Percentiles rank a stretch among this genome's conserved stretches.
Conservation (phyloP, 2,113 vertebrate species). For the Silurus meridionalis region DNA sequence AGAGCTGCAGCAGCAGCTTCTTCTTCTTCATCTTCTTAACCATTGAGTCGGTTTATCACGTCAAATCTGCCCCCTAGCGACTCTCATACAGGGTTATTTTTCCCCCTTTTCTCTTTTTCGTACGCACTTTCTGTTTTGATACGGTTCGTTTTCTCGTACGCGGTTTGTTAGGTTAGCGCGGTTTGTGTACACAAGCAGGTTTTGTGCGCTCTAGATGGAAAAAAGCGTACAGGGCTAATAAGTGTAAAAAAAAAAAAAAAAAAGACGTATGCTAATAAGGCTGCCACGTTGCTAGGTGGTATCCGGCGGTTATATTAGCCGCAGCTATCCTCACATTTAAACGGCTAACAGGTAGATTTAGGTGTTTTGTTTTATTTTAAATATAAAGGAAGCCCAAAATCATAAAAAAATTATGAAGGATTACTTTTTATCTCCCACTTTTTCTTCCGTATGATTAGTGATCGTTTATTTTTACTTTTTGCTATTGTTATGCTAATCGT, state of each 20-base stretch:
- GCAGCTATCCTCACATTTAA: background rate
- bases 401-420: background rate
- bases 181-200: background rate
- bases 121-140: constrained; percentile 18
- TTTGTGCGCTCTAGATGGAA: background rate
- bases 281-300: background rate
- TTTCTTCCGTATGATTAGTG: background rate
- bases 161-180: background rate
- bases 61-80: background rate
- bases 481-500: background rate
- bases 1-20: no score
- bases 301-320: background rate
- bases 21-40: background rate
- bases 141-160: constrained; percentile 8
- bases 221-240: background rate
- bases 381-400: background rate
- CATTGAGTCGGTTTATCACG: background rate
- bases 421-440: background rate
- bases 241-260: no score
- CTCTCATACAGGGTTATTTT: background rate
- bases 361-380: no score
- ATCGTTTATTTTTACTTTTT: background rate
- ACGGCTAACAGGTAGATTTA: background rate
- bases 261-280: background rate
- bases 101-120: constrained; percentile 56